Evolutionary conservation across 2,888 invertebrate genomes (phyloP).

Genomic region (Diachrysia chrysitis): DNA sequence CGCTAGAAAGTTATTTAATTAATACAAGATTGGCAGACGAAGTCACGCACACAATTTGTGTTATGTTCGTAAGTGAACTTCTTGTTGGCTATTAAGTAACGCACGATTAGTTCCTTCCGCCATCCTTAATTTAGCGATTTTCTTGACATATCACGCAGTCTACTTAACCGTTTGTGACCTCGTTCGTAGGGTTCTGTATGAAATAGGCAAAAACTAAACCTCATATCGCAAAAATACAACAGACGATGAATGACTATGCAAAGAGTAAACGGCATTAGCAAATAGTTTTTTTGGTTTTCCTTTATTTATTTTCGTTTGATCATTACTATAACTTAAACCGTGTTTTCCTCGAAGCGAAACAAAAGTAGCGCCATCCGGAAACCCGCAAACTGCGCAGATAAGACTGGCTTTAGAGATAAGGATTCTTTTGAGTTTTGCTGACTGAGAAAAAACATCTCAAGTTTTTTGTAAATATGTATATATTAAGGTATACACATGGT

Average conservation of each 20-base stretch:
- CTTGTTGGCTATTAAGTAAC: conserved; percentile 3
- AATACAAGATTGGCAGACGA: neutral
- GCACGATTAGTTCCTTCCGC: conserved; percentile 7
- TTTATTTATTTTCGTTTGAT: neutral
- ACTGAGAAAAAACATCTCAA: neutral
- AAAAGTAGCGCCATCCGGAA: neutral
- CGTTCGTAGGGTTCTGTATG: neutral
- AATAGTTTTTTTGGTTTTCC: neutral
- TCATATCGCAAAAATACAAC: neutral
- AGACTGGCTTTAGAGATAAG: neutral
- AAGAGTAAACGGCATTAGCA: no score
- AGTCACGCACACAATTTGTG: neutral
- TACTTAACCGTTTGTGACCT: neutral
- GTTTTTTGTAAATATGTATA: neutral
- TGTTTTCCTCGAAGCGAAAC: neutral
- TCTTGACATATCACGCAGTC: conserved; percentile 7
- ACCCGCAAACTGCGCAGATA: neutral
- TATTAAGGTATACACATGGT: neutral
- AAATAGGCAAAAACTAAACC: neutral
- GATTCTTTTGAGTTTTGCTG: conserved; percentile 2
- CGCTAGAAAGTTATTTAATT: neutral
- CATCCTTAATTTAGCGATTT: conserved; percentile 6
- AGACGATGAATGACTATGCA: no score
- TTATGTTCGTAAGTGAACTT: neutral
- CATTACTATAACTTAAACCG: neutral